phyloP scores from a whole-genome alignment of 2,888 invertebrate species.

The Diarsia brunnea region DNA sequence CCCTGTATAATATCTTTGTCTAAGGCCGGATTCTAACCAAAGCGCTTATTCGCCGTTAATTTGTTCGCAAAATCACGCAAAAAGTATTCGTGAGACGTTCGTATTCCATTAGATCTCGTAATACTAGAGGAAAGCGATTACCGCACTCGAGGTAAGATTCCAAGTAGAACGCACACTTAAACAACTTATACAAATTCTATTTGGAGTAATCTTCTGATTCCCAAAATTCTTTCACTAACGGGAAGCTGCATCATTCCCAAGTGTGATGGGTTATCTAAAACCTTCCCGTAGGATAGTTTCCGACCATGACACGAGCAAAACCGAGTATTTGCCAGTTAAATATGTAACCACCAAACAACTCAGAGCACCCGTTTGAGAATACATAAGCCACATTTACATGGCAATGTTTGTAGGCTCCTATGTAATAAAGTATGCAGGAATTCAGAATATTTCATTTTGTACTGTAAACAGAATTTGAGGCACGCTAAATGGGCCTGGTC shows the following conservation, averaged over 20 bases:
- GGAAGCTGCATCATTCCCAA: background rate
- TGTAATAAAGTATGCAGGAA: constrained; percentile 58
- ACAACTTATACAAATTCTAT: constrained; percentile 7
- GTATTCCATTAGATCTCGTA: background rate
- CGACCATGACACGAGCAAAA: background rate
- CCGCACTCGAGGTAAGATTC: background rate
- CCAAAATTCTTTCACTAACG: background rate
- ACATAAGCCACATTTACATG: constrained; percentile 34
- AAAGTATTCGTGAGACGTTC: background rate
- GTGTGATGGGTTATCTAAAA: background rate
- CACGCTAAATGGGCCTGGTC: constrained; percentile 27
- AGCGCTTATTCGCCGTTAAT: background rate
- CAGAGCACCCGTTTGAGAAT: constrained; percentile 51
- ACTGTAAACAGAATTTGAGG: constrained; percentile 52
- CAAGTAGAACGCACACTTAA: background rate
- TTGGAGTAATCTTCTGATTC: constrained; percentile 10
- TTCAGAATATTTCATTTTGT: constrained; percentile 60
- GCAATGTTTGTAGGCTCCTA: constrained; percentile 23
- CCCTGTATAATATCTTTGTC: no score
- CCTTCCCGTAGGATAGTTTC: background rate
- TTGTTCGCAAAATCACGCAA: background rate
- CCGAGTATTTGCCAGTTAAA: constrained; percentile 26
- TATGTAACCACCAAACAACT: constrained; percentile 21
- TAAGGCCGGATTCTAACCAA: no score
- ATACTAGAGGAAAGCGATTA: background rate